Evolutionary conservation across 1,140 invertebrate species (phyloP), one percentile per base, ranked within the genome.

Genomic region (Zophobas morio): DNA sequence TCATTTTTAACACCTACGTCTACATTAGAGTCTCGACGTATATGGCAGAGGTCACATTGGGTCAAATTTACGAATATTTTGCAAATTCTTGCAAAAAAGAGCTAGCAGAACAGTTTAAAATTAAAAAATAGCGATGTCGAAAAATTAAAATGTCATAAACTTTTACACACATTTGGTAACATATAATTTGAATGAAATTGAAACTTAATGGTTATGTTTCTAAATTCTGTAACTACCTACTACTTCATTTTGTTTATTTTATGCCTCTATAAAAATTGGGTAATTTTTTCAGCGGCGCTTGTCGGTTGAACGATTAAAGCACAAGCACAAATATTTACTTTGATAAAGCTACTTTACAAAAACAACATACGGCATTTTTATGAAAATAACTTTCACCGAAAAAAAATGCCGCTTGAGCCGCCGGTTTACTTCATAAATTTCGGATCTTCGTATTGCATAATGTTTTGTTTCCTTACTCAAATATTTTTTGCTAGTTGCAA

Each of bases 361-460:
- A 63, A 63, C 57, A 63, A 37, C 39, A 39, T 36, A 63, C 57
- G 8, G n/a, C 2, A 51, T 20, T 4, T 36, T 39, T 63, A 63
- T 37, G 36, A 63, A 63, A 63, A 63, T 39, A 63, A 63, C 57
- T 63, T 63, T 63, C 57, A 63, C 57, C 39, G 36, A 63, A 63
- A 63, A 63, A 63, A 51, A 2, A 8, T 46, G 3, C 6, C 34
- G 8, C 57, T 6, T 6, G 6, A 63, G 6, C 35, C 34, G 56
- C 56, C 8, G 34, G 6, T 39, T 63, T 37, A 36, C 39, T 63
- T 63, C n/a, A 36, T n/a, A n/a, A 63, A 63, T 39, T 63, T 63
- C 8, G 8, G 8, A 63, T n/a, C 8, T 63, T 63, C 34, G 20
- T 20, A 33, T 57, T 57, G 34, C 54, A 57, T 57, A 57, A 57